Conservation (phyloP, 2,888 invertebrate genomes). For the Anoplius nigerrimus region DNA sequence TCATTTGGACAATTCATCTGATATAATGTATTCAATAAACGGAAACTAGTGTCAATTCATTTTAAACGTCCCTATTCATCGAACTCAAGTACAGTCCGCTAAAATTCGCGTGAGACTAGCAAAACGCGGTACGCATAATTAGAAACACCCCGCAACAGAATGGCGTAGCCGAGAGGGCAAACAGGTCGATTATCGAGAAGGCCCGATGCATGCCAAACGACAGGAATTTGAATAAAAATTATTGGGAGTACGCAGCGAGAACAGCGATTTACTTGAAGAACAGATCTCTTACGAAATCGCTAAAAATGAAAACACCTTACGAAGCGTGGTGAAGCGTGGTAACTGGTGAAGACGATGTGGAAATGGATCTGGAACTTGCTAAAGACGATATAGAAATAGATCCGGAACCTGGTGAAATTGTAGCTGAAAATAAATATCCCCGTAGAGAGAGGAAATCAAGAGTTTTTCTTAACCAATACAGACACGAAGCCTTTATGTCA, state of each 20-base stretch:
- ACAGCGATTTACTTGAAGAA: background rate
- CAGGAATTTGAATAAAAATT: background rate
- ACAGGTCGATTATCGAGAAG: conserved; percentile 19
- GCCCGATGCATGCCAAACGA: conserved; percentile 22
- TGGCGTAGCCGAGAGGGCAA: conserved; percentile 17
- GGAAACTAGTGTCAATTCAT: too few relatives aligned
- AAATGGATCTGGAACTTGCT: background rate
- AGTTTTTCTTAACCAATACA: too few relatives aligned
- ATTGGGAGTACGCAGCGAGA: background rate
- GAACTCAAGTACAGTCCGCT: too few relatives aligned
- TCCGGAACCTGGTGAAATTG: too few relatives aligned
- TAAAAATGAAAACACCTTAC: background rate
- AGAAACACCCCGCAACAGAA: conserved; percentile 29
- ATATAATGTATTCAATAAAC: too few relatives aligned
- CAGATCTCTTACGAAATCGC: background rate
- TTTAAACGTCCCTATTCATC: too few relatives aligned
- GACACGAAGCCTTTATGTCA: too few relatives aligned
- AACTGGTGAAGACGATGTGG: background rate
- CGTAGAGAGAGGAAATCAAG: too few relatives aligned
- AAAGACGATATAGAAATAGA: too few relatives aligned
- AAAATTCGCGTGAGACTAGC: too few relatives aligned
- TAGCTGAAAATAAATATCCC: too few relatives aligned
- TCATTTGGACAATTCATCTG: too few relatives aligned
- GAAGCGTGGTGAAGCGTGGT: background rate
- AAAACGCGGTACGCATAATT: background rate